Conservation (phyloP, 2,113 vertebrate genomes). For the Cochlearius cochlearius region DNA sequence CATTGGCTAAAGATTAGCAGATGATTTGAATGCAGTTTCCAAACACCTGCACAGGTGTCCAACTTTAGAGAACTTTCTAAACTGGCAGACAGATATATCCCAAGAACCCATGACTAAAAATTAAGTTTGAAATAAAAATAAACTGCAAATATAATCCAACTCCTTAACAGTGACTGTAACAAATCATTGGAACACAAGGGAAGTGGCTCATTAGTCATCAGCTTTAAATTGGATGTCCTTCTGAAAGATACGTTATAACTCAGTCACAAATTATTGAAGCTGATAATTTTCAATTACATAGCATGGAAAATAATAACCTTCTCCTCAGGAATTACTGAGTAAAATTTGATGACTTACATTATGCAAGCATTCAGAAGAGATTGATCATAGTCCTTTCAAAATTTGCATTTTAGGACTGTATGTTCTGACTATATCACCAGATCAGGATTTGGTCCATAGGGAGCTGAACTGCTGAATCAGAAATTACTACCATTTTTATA, state of each 20-base stretch:
- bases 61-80: background rate
- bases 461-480: background rate
- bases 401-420: background rate
- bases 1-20: background rate
- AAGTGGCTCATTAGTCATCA: background rate
- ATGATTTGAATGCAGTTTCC: background rate
- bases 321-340: background rate
- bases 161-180: background rate
- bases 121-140: background rate
- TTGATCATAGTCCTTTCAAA: background rate
- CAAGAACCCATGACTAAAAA: background rate
- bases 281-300: background rate
- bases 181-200: background rate
- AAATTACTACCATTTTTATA: background rate
- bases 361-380: background rate
- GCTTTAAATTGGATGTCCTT: background rate
- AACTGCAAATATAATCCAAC: background rate
- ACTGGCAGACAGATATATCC: background rate
- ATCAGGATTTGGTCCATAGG: background rate
- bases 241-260: background rate
- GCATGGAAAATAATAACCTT: background rate
- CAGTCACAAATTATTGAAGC: background rate
- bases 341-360: background rate
- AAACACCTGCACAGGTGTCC: background rate
- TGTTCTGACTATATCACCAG: background rate